Base-by-base conservation (phyloP, 2,888 invertebrate species). In the Aphrophora alni region DNA sequence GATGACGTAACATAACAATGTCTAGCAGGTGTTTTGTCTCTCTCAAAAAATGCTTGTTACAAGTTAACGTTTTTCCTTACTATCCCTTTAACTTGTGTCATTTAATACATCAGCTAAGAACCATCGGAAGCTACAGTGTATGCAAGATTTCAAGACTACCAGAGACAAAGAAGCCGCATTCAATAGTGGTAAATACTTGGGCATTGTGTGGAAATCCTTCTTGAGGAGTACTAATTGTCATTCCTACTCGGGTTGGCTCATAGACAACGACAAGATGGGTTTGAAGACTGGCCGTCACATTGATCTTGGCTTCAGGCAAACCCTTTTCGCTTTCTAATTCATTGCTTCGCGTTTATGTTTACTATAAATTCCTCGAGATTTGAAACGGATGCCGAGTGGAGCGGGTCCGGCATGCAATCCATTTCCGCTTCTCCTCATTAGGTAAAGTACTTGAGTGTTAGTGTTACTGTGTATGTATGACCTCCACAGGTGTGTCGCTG, bases 171-270 rank as follows among this genome's bases (percentile, higher is more conserved):
- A 21, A n/a, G 26, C 78, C 78, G 78, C 59, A 59, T 21, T 59
- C 21, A n/a, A 59, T 59, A 21, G 21, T 59, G 59, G 59, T 59
- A 59, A 59, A 59, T 59, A 79, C 78, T 8, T 14, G 24, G 59
- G 72, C 74, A 79, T 79, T 79, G 78, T 79, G 78, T 79, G 78
- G 78, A 79, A 79, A 79, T 79, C 38, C 74, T 59, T 21, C 59
- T 59, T 59, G 59, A 21, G 21, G 21, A 59, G 59, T 59, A 21
- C 59, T 59, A 59, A 59, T 59, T 59, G 59, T 59, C 59, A 59
- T 59, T 59, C 59, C 59, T 59, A 12, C 59, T 59, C 12, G 59
- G 59, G 59, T 59, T 21, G 59, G 59, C 21, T 21, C 59, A 59
- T 59, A 59, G 59, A 59, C 59, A 59, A 59, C 59, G 59, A 59